Conservation (phyloP, 2,888 invertebrate genomes). For the Parelbella ahira region DNA sequence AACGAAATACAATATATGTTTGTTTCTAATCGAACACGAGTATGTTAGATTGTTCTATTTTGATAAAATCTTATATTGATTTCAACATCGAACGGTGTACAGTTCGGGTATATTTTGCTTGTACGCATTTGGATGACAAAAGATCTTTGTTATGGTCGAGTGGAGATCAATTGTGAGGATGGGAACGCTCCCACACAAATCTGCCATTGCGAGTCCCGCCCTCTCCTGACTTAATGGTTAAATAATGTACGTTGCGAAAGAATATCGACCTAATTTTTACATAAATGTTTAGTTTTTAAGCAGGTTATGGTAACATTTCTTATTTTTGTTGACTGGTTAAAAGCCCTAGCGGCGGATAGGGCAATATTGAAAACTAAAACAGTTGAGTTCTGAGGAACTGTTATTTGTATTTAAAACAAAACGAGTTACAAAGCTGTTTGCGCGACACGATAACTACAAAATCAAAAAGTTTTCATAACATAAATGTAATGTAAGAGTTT, state of each 20-base stretch:
- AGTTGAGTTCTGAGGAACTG: too few species aligned
- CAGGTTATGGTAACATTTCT: too few species aligned
- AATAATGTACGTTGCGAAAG: neutral
- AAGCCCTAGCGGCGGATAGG: too few species aligned
- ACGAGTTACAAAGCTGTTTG: too few species aligned
- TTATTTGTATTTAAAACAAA: too few species aligned
- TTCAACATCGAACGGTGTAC: slow-evolving; percentile 17
- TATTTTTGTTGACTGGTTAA: too few species aligned
- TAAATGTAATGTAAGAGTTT: too few species aligned
- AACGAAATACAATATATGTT: too few species aligned
- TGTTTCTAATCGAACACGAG: neutral
- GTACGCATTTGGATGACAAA: slow-evolving; percentile 42
- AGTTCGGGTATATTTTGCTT: slow-evolving; percentile 9
- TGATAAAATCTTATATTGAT: slow-evolving; percentile 6
- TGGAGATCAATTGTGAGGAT: slow-evolving; percentile 52
- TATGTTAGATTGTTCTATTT: slow-evolving; percentile 5
- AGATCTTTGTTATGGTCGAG: slow-evolving; percentile 53
- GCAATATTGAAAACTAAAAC: too few species aligned
- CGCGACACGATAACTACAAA: too few species aligned
- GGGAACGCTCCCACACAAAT: slow-evolving; percentile 56
- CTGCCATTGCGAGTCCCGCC: slow-evolving; percentile 49
- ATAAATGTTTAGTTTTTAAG: too few species aligned
- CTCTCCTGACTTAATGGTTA: neutral
- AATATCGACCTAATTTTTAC: neutral
- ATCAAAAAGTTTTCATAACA: too few species aligned